Conservation (phyloP, 2,888 invertebrate species). For the Drosophila falleni region DNA sequence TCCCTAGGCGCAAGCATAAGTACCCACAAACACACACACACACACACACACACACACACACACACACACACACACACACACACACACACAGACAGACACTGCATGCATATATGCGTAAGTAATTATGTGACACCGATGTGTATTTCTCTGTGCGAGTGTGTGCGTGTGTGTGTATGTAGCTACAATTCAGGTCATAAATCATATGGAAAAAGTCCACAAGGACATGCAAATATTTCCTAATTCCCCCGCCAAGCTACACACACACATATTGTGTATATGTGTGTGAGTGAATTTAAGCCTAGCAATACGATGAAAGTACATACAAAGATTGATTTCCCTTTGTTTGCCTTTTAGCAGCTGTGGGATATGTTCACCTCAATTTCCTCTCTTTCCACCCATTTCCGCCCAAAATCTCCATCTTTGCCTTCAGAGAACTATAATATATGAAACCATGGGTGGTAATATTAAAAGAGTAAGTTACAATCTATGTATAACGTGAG, state of each 20-base stretch:
- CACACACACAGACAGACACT: background rate
- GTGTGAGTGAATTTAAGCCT: conserved; percentile 32
- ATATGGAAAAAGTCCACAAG: conserved; percentile 76
- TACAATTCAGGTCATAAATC: conserved; percentile 79
- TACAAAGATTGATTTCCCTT: conserved; percentile 76
- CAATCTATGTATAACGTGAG: conserved; percentile 19
- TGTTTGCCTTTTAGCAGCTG: conserved; percentile 72
- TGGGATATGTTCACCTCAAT: conserved; percentile 65
- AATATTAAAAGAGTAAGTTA: conserved; percentile 55
- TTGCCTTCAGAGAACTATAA: conserved; percentile 13
- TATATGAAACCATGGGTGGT: conserved; percentile 55
- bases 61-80: background rate
- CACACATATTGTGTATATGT: conserved; percentile 25
- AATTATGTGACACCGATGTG: conserved; percentile 46
- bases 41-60: background rate
- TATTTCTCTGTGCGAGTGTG: background rate
- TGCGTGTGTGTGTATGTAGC: conserved; percentile 22
- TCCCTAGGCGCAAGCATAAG: conserved; percentile 47
- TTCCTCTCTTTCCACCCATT: conserved; percentile 1
- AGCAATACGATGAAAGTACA: conserved; percentile 56
- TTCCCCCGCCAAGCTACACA: conserved; percentile 41
- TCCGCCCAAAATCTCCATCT: background rate
- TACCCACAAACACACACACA: conserved; percentile 5
- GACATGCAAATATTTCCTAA: conserved; percentile 72
- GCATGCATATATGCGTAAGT: conserved; percentile 33